Conservation (phyloP, 2,888 invertebrate species). For the Protodeltote pygarga region DNA sequence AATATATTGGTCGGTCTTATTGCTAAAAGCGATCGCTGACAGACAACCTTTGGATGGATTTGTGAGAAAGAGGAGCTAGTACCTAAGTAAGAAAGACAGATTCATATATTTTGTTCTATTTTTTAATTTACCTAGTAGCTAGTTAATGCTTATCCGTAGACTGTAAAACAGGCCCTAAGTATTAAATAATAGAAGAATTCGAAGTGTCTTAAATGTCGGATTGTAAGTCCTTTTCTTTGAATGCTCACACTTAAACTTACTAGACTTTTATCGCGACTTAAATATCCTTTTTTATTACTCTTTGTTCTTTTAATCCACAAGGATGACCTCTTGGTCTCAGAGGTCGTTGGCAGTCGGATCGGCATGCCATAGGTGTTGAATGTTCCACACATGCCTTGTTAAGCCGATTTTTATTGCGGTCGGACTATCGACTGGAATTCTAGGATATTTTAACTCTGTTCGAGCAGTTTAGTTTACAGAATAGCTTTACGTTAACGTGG, state of each 20-base stretch:
- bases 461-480: too few relatives aligned
- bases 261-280: not conserved
- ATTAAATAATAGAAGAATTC: too few relatives aligned
- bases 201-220: conserved; percentile 1
- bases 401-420: conserved; percentile 17
- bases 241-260: not conserved
- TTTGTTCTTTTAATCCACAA: conserved; percentile 51
- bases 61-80: too few relatives aligned
- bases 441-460: not conserved
- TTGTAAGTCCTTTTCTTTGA: conserved; percentile 5
- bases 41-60: too few relatives aligned
- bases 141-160: too few relatives aligned
- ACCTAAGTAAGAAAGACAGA: too few relatives aligned
- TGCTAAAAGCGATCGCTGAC: too few relatives aligned
- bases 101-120: too few relatives aligned
- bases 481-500: too few relatives aligned
- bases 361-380: conserved; percentile 46
- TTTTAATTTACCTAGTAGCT: too few relatives aligned
- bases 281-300: conserved; percentile 36
- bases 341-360: conserved; percentile 53
- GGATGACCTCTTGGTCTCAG: conserved; percentile 52
- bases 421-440: not conserved
- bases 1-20: too few relatives aligned
- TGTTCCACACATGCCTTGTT: conserved; percentile 25
- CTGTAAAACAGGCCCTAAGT: too few relatives aligned